These are phyloP conservation scores for Drosophila sechellia DNA, from an alignment of 1,140 invertebrate genomes.

Conservation along the genomic window DNA sequence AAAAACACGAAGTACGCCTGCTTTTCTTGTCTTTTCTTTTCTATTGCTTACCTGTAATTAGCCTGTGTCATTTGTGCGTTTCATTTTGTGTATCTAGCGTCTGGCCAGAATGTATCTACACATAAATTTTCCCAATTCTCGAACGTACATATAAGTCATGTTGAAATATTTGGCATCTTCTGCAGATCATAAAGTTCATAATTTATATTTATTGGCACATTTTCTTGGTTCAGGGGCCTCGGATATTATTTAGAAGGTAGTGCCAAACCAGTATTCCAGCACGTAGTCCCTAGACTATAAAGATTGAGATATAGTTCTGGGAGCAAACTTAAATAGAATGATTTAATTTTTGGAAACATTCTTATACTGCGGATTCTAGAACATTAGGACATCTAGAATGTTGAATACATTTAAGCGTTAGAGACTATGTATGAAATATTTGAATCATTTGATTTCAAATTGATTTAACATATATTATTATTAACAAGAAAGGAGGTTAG, in stretches of 20 bases:
- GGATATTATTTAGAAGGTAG: background rate
- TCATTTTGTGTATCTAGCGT: slow-evolving; percentile 59
- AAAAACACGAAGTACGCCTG: slow-evolving; percentile 40
- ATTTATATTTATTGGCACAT: slow-evolving; percentile 50
- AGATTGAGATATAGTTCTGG: background rate
- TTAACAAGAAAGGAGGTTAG: background rate
- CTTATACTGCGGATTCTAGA: too few species aligned
- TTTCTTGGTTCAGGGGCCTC: slow-evolving; percentile 14
- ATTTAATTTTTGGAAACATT: background rate
- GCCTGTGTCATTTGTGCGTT: slow-evolving; percentile 72
- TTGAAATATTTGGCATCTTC: slow-evolving; percentile 58
- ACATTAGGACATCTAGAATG: too few species aligned
- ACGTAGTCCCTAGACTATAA: slow-evolving; percentile 14
- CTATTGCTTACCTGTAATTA: slow-evolving; percentile 79
- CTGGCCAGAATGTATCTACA: slow-evolving; percentile 57
- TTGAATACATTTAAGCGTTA: too few species aligned
- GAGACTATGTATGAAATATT: too few species aligned
- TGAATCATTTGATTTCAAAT: background rate
- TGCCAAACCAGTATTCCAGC: slow-evolving; percentile 10
- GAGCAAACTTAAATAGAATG: background rate
- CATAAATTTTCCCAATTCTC: slow-evolving; percentile 42
- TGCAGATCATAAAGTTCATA: slow-evolving; percentile 56
- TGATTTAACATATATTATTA: background rate
- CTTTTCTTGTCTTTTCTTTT: slow-evolving; percentile 46
- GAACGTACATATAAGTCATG: slow-evolving; percentile 43